Percentiles rank a stretch among this genome's conserved stretches.
phyloP scores from a whole-genome alignment of 2,888 invertebrate genomes.

The Drosophila subquinaria region DNA sequence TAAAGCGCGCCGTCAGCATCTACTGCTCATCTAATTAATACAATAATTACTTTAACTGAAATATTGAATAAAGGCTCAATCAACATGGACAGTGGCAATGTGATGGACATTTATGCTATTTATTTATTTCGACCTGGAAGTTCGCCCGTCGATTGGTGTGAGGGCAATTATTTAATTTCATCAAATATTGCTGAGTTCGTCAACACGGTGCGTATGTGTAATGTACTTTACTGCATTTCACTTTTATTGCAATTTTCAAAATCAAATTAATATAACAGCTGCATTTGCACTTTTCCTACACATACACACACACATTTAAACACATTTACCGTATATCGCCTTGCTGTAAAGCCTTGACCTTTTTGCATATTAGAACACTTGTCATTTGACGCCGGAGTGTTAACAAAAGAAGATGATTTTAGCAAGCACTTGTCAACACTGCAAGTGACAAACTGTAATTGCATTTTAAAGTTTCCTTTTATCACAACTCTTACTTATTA shows the following conservation, averaged over 20 bases:
- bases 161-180: conserved; percentile 92
- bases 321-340: background rate
- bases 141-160: conserved; percentile 94
- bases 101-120: conserved; percentile 82
- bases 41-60: conserved; percentile 1
- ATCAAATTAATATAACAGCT: conserved; percentile 28
- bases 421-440: conserved; percentile 29
- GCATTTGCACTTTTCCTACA: conserved; percentile 28
- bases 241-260: conserved; percentile 12
- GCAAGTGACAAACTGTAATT: conserved; percentile 22
- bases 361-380: conserved; percentile 33
- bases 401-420: conserved; percentile 33
- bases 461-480: conserved; percentile 12
- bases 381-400: conserved; percentile 15
- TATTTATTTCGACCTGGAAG: conserved; percentile 88
- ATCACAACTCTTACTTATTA: conserved; percentile 9
- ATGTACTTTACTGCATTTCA: conserved; percentile 2
- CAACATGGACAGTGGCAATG: conserved; percentile 58
- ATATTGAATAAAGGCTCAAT: background rate
- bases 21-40: conserved; percentile 18
- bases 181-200: conserved; percentile 93
- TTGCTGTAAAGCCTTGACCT: conserved; percentile 66
- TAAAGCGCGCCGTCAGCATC: no score
- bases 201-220: conserved; percentile 89
- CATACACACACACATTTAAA: conserved; percentile 1